Percentiles rank a stretch among this genome's conserved stretches.
phyloP scores from a whole-genome alignment of 64 coral and sea anemone genomes.

The Actinia equina region DNA sequence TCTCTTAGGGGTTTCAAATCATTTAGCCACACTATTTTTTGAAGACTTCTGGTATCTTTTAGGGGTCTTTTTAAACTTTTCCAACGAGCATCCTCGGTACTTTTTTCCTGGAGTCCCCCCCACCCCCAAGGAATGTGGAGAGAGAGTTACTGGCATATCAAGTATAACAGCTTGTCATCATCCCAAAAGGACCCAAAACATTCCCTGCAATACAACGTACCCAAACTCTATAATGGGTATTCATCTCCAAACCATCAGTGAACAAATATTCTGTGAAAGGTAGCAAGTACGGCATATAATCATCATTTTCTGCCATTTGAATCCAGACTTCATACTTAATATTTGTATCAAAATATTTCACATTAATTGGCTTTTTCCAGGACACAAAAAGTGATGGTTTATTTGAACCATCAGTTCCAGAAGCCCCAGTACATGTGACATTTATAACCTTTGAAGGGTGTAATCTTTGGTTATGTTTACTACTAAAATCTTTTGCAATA shows the following conservation, averaged over 20 bases:
- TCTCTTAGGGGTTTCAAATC: too few species aligned
- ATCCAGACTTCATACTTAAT: conserved; percentile 94
- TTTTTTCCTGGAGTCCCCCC: too few species aligned
- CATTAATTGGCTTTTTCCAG: conserved; percentile 75
- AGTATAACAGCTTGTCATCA: conserved; percentile 35
- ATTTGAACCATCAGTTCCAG: neutral
- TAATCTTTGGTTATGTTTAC: conserved; percentile 2
- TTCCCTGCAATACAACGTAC: conserved; percentile 64
- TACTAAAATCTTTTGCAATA: neutral
- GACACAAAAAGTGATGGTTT: conserved; percentile 52
- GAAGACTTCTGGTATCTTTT: too few species aligned
- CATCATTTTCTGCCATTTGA: conserved; percentile 42
- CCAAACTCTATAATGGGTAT: conserved; percentile 74
- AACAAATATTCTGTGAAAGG: conserved; percentile 74
- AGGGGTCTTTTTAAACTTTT: too few species aligned
- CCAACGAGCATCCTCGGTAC: too few species aligned
- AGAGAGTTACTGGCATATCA: too few species aligned
- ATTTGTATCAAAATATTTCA: conserved; percentile 23
- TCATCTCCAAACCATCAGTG: conserved; percentile 41
- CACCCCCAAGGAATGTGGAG: too few species aligned
- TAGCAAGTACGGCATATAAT: conserved; percentile 76
- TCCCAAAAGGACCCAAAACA: conserved; percentile 61
- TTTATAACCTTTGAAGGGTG: conserved; percentile 76
- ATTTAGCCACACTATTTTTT: too few species aligned
- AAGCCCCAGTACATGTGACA: conserved; percentile 48